Conservation (phyloP, 2,888 invertebrate species). For the Lottia gigantea region DNA sequence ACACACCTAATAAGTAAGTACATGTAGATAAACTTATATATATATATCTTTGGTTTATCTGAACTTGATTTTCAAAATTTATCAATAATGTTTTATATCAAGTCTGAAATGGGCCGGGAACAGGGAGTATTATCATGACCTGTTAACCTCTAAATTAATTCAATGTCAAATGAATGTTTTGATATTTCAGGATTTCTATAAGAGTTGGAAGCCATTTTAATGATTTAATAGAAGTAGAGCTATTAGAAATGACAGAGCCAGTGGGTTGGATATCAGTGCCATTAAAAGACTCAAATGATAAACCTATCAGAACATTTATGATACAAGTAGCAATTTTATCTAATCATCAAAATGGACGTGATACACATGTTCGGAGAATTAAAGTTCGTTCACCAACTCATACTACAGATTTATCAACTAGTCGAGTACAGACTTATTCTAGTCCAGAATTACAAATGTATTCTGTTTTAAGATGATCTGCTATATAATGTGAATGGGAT, state of each 20-base stretch:
- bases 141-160: too few relatives aligned
- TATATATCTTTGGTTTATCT: too few relatives aligned
- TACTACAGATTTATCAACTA: conserved; percentile 29
- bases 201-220: conserved; percentile 95
- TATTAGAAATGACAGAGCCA: conserved; percentile 92
- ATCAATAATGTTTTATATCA: too few relatives aligned
- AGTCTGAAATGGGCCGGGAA: too few relatives aligned
- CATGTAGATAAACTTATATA: too few relatives aligned
- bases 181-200: conserved; percentile 57
- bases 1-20: conserved; percentile 86
- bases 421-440: background rate
- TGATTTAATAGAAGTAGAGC: conserved; percentile 95
- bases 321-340: conserved; percentile 75
- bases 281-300: conserved; percentile 82
- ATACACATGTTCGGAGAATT: conserved; percentile 97
- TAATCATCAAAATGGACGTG: conserved; percentile 98
- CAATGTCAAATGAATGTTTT: conserved; percentile 10
- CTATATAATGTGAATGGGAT: too few relatives aligned
- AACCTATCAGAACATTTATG: conserved; percentile 90
- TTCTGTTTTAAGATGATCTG: background rate
- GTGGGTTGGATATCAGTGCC: conserved; percentile 96
- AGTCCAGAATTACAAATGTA: conserved; percentile 6
- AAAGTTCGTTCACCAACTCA: conserved; percentile 89
- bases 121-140: too few relatives aligned
- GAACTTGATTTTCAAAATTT: too few relatives aligned